A percentile compares a stretch with the other conserved stretches of the same genome.
Conservation (phyloP, 2,797 vertebrate species). For the Aplochiton taeniatus region DNA sequence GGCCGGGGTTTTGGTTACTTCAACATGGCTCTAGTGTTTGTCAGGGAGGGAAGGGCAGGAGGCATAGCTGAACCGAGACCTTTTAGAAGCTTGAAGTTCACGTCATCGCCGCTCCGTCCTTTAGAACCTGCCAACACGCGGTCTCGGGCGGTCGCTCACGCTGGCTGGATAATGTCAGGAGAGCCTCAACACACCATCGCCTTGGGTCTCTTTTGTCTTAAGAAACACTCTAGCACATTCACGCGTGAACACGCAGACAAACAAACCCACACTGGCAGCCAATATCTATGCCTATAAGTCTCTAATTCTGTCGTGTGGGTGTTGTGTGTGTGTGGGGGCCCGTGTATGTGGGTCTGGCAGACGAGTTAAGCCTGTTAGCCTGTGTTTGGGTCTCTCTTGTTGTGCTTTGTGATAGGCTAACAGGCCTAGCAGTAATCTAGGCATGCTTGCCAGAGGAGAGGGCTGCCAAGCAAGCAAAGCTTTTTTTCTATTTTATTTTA, state of each 20-base stretch:
- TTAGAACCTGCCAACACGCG: too few species aligned
- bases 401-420: conserved; percentile 36
- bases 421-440: conserved; percentile 43
- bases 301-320: conserved; percentile 13
- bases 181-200: too few species aligned
- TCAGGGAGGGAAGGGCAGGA: too few species aligned
- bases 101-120: too few species aligned
- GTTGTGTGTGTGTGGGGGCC: conserved; percentile 24
- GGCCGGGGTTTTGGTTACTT: too few species aligned
- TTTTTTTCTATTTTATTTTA: neutral
- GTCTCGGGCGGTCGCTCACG: too few species aligned
- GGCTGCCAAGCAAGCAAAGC: conserved; percentile 43
- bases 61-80: too few species aligned
- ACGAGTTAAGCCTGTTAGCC: conserved; percentile 30
- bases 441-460: conserved; percentile 46
- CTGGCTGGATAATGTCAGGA: too few species aligned
- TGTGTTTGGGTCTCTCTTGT: conserved; percentile 29
- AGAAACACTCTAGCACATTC: neutral
- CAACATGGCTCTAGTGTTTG: too few species aligned
- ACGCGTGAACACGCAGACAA: neutral
- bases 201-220: too few species aligned
- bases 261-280: conserved; percentile 23
- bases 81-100: too few species aligned
- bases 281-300: conserved; percentile 21
- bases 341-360: conserved; percentile 36